Base-by-base conservation (phyloP, 1,140 invertebrate species). In the Drosophila orena region DNA sequence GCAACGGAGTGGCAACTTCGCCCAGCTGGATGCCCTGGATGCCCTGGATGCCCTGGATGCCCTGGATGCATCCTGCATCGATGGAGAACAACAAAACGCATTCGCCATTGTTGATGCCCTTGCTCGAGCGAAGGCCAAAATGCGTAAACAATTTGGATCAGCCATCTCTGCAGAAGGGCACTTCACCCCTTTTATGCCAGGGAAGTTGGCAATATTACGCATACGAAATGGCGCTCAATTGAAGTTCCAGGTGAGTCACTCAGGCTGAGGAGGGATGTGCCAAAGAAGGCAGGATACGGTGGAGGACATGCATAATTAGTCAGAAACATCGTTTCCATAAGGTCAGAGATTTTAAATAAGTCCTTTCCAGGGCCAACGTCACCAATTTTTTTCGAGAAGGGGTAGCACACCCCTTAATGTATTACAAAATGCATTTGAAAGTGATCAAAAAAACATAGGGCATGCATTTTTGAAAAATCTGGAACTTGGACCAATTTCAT, bases 121-220 rank as follows among this genome's bases (percentile, higher is more conserved):
- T 24, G 44, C 64, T 40, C 38, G 40, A 66, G 53, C 14, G 2
- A 58, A 62, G 73, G 66, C 77, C 69, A 62, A 79, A 79, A 83
- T 76, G 80, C 80, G 70, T 84, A 46, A 76, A 60, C 56, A 84
- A 83, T 84, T 8, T 37, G 6, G 35, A n/a, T n/a, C 56, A 43
- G 4, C 30, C 12, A 35, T 7, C 22, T 6, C 52, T 10, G 27
- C 27, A 8, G 17, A 3, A 8, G 27, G 27, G 1, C 27, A 8
- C 27, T 30, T 30, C 27, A 30, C 27, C 27, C 27, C 7, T 8
- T 22, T n/a, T 40, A 6, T 11, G 12, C 20, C 20, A 22, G 24
- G 4, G 24, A 24, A 8, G 14, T 3, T 10, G 10, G 43, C 35
- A 15, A 61, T 49, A 40, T 27, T 34, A 14, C n/a, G 17, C 60